phyloP scores from a whole-genome alignment of 2,113 vertebrate genomes.

The Hydrolagus affinis region DNA sequence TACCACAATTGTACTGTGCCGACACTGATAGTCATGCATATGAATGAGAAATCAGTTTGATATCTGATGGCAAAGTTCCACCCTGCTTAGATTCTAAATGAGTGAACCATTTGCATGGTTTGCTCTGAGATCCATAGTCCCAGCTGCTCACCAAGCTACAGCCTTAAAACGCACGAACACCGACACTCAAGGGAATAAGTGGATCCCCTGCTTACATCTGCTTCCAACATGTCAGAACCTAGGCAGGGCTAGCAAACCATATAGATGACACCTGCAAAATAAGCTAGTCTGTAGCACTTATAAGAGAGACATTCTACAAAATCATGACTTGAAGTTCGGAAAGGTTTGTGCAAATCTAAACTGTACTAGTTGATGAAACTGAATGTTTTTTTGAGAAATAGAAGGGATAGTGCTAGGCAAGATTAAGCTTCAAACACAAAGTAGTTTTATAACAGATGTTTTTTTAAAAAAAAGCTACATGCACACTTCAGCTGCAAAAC shows the following conservation, averaged over 20 bases:
- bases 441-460: too few species aligned
- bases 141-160: constrained; percentile 22
- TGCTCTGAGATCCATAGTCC: not conserved
- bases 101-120: constrained; percentile 18
- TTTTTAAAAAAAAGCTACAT: not conserved
- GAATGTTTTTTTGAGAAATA: not conserved
- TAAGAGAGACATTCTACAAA: not conserved
- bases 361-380: not conserved
- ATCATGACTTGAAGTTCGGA: not conserved
- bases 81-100: not conserved
- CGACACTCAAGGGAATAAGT: too few species aligned
- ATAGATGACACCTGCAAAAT: not conserved
- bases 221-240: too few species aligned
- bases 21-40: not conserved
- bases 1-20: not conserved
- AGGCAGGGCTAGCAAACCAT: not conserved
- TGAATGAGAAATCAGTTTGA: constrained; percentile 10
- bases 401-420: not conserved
- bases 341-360: not conserved
- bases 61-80: constrained; percentile 23
- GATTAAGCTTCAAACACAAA: not conserved
- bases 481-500: too few species aligned
- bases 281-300: too few species aligned
- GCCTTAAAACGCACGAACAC: not conserved
- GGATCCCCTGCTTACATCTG: not conserved